phyloP scores from a whole-genome alignment of 2,113 vertebrate genomes.

The Hypomesus transpacificus region DNA sequence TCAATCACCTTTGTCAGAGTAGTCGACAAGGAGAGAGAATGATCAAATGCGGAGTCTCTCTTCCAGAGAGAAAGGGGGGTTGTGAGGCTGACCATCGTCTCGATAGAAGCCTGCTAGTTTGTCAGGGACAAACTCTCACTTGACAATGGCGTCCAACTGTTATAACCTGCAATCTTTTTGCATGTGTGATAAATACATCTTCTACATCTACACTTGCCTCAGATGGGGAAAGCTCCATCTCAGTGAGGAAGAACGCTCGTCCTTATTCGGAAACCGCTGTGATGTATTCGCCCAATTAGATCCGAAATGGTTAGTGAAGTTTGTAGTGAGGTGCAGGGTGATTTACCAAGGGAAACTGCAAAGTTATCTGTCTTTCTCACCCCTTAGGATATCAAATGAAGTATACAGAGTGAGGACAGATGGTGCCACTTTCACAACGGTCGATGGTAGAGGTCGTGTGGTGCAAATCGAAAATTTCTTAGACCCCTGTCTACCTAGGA shows the following conservation, averaged over 20 bases:
- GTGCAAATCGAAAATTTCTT: too few relatives aligned
- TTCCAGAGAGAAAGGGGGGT: neutral
- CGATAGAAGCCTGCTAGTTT: neutral
- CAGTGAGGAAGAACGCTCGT: neutral
- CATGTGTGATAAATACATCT: neutral
- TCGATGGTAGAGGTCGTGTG: too few relatives aligned
- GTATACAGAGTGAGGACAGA: too few relatives aligned
- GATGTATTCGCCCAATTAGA: conserved; percentile 2
- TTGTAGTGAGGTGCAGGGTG: neutral
- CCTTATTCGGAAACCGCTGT: neutral
- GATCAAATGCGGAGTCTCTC: neutral
- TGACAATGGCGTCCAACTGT: neutral
- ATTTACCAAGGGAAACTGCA: neutral
- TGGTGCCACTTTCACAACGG: too few relatives aligned
- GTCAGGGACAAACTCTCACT: neutral
- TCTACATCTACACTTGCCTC: conserved; percentile 6
- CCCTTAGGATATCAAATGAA: neutral
- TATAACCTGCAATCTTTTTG: neutral
- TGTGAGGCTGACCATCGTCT: neutral
- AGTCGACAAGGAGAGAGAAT: neutral
- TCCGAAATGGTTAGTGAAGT: neutral
- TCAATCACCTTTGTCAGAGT: neutral
- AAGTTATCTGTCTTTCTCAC: neutral
- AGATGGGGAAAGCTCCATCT: neutral
- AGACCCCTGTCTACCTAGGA: too few relatives aligned